A percentile compares a stretch with the other conserved stretches of the same genome.
These are phyloP conservation scores for Lysandra coridon DNA, from an alignment of 2,888 invertebrate genomes.

Conservation along the genomic window DNA sequence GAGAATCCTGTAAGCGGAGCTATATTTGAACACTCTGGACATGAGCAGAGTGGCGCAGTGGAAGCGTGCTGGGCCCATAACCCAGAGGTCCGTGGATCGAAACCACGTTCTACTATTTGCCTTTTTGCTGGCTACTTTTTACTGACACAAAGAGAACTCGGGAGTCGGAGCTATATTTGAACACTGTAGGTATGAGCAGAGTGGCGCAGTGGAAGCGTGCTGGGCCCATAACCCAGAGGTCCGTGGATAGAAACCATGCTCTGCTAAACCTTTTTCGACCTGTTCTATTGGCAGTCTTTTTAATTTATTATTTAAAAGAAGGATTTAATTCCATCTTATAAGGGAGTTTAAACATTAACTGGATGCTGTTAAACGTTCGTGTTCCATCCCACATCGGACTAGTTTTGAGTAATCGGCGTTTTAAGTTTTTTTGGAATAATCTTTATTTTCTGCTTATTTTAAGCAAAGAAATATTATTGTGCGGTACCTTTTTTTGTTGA, in stretches of 20 bases:
- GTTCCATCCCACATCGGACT: no score
- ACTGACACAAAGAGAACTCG: background rate
- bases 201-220: constrained; percentile 92
- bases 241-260: constrained; percentile 95
- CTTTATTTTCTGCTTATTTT: no score
- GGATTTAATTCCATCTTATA: no score
- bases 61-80: constrained; percentile 92
- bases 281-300: background rate
- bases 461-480: no score
- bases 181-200: constrained; percentile 74
- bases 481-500: no score
- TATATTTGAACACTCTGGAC: background rate
- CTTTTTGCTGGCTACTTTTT: background rate
- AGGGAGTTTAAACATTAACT: no score
- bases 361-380: no score
- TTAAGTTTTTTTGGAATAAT: no score
- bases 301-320: background rate
- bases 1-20: background rate
- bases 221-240: constrained; percentile 95
- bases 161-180: background rate
- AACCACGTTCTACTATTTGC: constrained; percentile 80
- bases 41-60: constrained; percentile 89
- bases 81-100: constrained; percentile 96
- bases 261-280: constrained; percentile 72
- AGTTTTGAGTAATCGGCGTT: no score